Evolutionary conservation across 2,113 vertebrate species (phyloP), one percentile per base, ranked within the genome.

Genomic region (Poeciliopsis prolifica): DNA sequence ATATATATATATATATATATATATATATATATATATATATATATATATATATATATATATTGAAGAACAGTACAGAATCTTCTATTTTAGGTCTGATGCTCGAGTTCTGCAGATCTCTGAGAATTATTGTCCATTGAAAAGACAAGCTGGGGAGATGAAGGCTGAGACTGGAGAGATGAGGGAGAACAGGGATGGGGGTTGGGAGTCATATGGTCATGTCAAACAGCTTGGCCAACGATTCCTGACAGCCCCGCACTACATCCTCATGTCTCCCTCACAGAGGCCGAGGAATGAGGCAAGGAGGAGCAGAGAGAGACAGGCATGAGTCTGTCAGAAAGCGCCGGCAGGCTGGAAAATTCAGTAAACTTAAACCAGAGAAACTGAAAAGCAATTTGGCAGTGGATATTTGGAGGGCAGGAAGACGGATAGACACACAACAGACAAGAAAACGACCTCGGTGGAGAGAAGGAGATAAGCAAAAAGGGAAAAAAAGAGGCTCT

Each of bases 271-370:
- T 84, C 65, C 67, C 65, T 84, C 72, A 44, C 11, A 61, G 75
- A 79, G 82, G 78, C 85, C 79, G 91, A 81, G 77, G 44, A 88
- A 82, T 82, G 87, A 91, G 70, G 79, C 74, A 82, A 85, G 76
- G 80, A 83, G 80, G 72, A 84, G 84, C 68, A 70, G 48, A 84
- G 84, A 83, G 84, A 81, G 83, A 89, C 74, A 83, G 77, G 71
- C 84, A 86, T 31, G 72, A 78, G 83, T 75, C 85, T 88, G 89
- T 91, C 90, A 93, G 86, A 90, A 90, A 93, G 60, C 1, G 79
- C 91, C 91, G 29, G 78, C 79, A 88, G 94, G 91, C 87, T 0
- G 91, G 90, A 94, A 93, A 94, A 93, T 87, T 92, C 91, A 82
- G 82, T 91, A 91, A 94, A 92, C 84, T 65, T 84, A 83, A 91